Conservation (phyloP, 2,888 invertebrate species). For the Lasioglossum lativentre region DNA sequence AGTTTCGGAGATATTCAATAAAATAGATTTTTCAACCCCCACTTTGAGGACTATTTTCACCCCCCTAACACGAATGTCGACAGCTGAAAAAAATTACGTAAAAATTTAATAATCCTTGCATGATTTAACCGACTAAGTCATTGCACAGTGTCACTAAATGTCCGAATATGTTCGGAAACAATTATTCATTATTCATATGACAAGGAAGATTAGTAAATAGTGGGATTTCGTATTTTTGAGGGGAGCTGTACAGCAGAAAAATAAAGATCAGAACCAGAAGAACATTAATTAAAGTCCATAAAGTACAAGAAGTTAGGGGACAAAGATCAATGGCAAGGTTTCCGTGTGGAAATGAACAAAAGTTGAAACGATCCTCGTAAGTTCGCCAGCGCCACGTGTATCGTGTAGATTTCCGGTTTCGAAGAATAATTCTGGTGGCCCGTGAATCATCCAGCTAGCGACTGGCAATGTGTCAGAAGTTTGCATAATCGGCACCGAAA, state of each 20-base stretch:
- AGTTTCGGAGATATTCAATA: too few relatives aligned
- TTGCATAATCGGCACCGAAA: constrained; percentile 68
- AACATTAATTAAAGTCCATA: not conserved
- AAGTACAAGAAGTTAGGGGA: not conserved
- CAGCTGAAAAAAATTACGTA: too few relatives aligned
- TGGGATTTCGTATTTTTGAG: not conserved
- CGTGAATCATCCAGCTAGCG: constrained; percentile 59
- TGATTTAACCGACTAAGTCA: too few relatives aligned
- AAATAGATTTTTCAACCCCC: too few relatives aligned
- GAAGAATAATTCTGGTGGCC: constrained; percentile 15
- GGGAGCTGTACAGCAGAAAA: not conserved
- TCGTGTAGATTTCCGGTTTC: constrained; percentile 23
- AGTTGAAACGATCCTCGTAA: constrained; percentile 18
- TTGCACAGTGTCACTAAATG: too few relatives aligned
- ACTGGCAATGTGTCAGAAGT: constrained; percentile 65
- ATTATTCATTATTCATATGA: too few relatives aligned
- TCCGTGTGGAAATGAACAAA: not conserved
- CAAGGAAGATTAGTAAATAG: not conserved
- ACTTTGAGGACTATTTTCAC: too few relatives aligned
- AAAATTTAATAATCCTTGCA: too few relatives aligned
- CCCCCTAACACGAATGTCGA: too few relatives aligned
- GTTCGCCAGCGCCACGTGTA: not conserved
- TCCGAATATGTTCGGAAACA: too few relatives aligned
- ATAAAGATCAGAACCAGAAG: not conserved
- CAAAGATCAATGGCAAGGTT: not conserved